phyloP scores from a whole-genome alignment of 2,113 vertebrate species.

The Lates calcarifer region DNA sequence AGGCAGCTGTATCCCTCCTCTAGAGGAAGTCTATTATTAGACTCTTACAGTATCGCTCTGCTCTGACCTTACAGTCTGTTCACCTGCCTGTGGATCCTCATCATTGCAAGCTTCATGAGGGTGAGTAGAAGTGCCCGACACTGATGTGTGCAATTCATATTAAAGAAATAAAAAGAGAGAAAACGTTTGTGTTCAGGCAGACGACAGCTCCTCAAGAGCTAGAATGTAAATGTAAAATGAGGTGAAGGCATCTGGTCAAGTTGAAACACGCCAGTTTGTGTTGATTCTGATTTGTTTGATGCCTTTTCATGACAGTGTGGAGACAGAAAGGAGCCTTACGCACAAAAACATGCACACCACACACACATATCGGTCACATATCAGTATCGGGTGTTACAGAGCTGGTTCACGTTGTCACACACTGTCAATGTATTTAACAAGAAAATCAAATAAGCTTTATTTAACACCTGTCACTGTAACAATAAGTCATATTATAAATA shows the following conservation, averaged over 20 bases:
- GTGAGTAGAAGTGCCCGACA: slow-evolving; percentile 80
- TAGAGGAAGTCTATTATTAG: background rate
- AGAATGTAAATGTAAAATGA: too few relatives aligned
- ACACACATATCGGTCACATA: too few relatives aligned
- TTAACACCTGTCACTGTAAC: too few relatives aligned
- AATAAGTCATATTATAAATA: too few relatives aligned
- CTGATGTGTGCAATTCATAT: background rate
- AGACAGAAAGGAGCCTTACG: background rate
- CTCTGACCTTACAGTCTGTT: slow-evolving; percentile 85
- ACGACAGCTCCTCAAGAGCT: too few relatives aligned
- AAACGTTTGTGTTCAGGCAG: background rate
- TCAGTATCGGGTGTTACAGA: too few relatives aligned
- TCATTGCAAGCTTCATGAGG: slow-evolving; percentile 89
- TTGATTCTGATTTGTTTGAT: background rate
- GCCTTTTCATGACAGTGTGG: background rate
- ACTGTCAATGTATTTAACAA: too few relatives aligned
- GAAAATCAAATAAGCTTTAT: too few relatives aligned
- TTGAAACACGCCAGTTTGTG: too few relatives aligned
- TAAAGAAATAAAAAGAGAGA: background rate
- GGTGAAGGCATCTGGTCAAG: background rate
- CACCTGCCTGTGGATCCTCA: slow-evolving; percentile 92
- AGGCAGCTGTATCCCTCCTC: background rate
- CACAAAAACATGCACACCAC: background rate
- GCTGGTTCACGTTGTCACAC: too few relatives aligned
- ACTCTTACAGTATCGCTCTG: background rate